Percentiles rank a stretch among this genome's conserved stretches.
Conservation (phyloP, 2,888 invertebrate genomes). For the Pterobdella sp. region DNA sequence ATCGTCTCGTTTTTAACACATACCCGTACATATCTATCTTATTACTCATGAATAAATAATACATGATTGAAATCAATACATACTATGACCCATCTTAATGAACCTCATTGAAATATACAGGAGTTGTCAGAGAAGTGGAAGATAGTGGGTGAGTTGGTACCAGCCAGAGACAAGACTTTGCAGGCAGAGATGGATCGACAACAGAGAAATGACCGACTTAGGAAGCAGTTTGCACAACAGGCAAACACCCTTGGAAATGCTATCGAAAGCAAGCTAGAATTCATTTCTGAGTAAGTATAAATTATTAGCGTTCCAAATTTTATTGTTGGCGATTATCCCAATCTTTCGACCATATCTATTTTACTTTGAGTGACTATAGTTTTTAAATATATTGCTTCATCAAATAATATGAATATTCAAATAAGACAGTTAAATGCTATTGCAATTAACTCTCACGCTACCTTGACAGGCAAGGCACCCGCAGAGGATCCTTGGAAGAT, state of each 20-base stretch:
- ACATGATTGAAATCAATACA: not conserved
- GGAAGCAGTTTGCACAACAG: conserved; percentile 96
- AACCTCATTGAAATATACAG: conserved; percentile 40
- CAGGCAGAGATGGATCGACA: conserved; percentile 94
- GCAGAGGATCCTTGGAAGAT: conserved; percentile 63
- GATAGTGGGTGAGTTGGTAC: conserved; percentile 88
- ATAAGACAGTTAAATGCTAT: too few relatives aligned
- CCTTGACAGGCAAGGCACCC: conserved; percentile 63
- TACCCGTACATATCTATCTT: not conserved
- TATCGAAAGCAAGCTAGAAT: conserved; percentile 87
- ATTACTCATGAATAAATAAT: not conserved
- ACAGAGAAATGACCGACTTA: conserved; percentile 85
- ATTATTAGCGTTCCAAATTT: not conserved
- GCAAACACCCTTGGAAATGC: conserved; percentile 97
- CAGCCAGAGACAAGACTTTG: conserved; percentile 87
- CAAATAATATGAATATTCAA: too few relatives aligned
- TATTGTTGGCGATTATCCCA: too few relatives aligned
- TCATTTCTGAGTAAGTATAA: conserved; percentile 62
- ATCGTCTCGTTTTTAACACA: too few relatives aligned
- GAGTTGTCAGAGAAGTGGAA: conserved; percentile 85
- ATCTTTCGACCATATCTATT: too few relatives aligned
- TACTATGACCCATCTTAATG: not conserved
- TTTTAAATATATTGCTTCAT: too few relatives aligned
- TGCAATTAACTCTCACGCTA: too few relatives aligned
- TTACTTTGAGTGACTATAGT: not conserved